Percentiles rank a stretch among this genome's conserved stretches.
These are phyloP conservation scores for Takifugu rubripes DNA, from an alignment of 2,797 vertebrate species.

Conservation along the genomic window DNA sequence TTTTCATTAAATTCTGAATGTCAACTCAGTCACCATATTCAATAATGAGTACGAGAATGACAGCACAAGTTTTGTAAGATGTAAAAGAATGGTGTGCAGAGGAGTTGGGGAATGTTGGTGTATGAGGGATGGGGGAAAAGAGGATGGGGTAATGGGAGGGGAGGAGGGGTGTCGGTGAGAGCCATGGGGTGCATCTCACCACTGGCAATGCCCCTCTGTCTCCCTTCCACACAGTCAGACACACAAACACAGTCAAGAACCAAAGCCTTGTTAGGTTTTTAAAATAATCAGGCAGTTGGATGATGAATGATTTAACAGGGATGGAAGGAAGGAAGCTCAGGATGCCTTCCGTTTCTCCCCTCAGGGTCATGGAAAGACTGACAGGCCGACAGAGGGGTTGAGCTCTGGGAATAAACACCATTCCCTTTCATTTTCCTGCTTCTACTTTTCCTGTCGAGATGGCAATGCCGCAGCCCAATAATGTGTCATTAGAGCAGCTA, in stretches of 20 bases:
- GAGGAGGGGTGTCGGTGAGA: constrained; percentile 29
- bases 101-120: constrained; percentile 43
- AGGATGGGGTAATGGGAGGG: constrained; percentile 12
- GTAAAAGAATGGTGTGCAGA: constrained; percentile 45
- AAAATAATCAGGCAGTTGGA: constrained; percentile 80
- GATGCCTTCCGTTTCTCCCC: constrained; percentile 71
- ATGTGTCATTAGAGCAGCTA: constrained; percentile 60
- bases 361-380: constrained; percentile 68
- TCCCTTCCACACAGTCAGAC: constrained; percentile 21
- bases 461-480: constrained; percentile 59
- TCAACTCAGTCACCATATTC: not conserved
- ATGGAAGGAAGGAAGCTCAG: constrained; percentile 75
- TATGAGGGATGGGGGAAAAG: constrained; percentile 26
- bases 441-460: constrained; percentile 67
- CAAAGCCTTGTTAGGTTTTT: constrained; percentile 74
- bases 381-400: constrained; percentile 74
- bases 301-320: constrained; percentile 81
- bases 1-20: not conserved
- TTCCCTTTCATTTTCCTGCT: constrained; percentile 74
- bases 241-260: constrained; percentile 48
- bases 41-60: constrained; percentile 27
- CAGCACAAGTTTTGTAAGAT: constrained; percentile 53
- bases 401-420: constrained; percentile 77
- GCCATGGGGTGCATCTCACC: constrained; percentile 67
- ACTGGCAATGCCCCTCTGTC: constrained; percentile 54